phyloP scores from a whole-genome alignment of 92 coral and sea anemone species.

The Anthopleura xanthogrammica region DNA sequence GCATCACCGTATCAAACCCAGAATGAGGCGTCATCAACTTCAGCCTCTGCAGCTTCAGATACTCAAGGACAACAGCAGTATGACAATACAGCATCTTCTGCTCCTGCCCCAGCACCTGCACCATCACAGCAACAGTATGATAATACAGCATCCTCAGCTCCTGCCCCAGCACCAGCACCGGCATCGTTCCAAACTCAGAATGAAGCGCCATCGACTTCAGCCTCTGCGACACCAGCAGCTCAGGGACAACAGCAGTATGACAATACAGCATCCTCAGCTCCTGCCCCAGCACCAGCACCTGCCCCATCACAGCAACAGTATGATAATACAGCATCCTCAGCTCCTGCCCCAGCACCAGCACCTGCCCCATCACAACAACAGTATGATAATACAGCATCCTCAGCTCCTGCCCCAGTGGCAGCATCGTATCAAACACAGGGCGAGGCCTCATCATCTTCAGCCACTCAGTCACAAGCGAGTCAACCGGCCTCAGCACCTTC shows the following conservation, averaged over 20 bases:
- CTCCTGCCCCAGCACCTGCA: conserved; percentile 26
- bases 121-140: too few relatives aligned
- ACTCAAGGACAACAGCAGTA: not conserved
- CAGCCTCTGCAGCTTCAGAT: conserved; percentile 4
- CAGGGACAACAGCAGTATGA: not conserved
- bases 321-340: not conserved
- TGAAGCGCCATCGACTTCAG: not conserved
- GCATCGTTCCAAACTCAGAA: too few relatives aligned
- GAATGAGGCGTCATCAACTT: not conserved
- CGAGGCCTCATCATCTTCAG: conserved; percentile 2
- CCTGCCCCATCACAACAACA: not conserved
- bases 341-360: not conserved
- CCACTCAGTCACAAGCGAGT: not conserved
- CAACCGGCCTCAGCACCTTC: not conserved
- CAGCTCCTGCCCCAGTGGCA: conserved; percentile 43
- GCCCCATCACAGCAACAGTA: not conserved
- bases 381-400: conserved; percentile 30
- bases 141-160: too few relatives aligned
- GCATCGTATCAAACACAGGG: conserved; percentile 35
- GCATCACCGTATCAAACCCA: not conserved
- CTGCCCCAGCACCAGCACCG: too few relatives aligned
- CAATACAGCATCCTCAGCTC: not conserved
- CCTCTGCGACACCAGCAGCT: not conserved
- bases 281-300: conserved; percentile 5
- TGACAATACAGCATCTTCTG: conserved; percentile 38